Percentiles rank a stretch among this genome's conserved stretches.
Evolutionary conservation across 1,140 invertebrate genomes (phyloP).

Genomic region (Stegodyphus dumicola): DNA sequence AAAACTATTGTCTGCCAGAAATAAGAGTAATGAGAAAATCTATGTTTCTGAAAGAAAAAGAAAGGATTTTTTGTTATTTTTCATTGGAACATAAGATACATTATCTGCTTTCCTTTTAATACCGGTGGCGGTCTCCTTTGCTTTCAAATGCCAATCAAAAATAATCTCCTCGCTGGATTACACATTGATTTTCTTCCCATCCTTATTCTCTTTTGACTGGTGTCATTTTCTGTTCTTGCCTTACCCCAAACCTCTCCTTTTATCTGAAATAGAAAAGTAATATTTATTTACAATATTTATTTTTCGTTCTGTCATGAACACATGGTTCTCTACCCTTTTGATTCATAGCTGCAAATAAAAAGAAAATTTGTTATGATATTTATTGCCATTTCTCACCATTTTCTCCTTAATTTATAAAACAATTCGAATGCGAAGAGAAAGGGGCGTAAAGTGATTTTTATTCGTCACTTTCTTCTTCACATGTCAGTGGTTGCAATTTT

Average conservation of each 20-base stretch:
- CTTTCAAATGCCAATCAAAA: slow-evolving; percentile 6
- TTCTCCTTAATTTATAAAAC: neutral
- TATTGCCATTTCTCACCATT: neutral
- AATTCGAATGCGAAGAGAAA: neutral
- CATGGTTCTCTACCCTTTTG: slow-evolving; percentile 23
- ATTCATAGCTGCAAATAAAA: slow-evolving; percentile 25
- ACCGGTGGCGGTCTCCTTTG: too few species aligned
- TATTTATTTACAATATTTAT: slow-evolving; percentile 35
- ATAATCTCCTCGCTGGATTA: slow-evolving; percentile 26
- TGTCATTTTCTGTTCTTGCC: slow-evolving; percentile 20
- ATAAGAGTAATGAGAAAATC: too few species aligned
- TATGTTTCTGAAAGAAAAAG: too few species aligned
- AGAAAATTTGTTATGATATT: neutral
- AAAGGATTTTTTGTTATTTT: too few species aligned
- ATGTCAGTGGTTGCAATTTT: too few species aligned
- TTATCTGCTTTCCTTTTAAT: too few species aligned
- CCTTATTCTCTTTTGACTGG: neutral
- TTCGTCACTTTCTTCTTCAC: too few species aligned
- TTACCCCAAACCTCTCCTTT: neutral
- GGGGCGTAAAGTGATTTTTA: too few species aligned
- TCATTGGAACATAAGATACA: too few species aligned
- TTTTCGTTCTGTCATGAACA: slow-evolving; percentile 31
- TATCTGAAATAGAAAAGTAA: slow-evolving; percentile 12
- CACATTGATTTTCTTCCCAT: slow-evolving; percentile 21
- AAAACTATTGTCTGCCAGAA: too few species aligned